A percentile compares a stretch with the other conserved stretches of the same genome.
These are phyloP conservation scores for Poeciliopsis infans DNA, from an alignment of 2,797 vertebrate species.

Conservation along the genomic window DNA sequence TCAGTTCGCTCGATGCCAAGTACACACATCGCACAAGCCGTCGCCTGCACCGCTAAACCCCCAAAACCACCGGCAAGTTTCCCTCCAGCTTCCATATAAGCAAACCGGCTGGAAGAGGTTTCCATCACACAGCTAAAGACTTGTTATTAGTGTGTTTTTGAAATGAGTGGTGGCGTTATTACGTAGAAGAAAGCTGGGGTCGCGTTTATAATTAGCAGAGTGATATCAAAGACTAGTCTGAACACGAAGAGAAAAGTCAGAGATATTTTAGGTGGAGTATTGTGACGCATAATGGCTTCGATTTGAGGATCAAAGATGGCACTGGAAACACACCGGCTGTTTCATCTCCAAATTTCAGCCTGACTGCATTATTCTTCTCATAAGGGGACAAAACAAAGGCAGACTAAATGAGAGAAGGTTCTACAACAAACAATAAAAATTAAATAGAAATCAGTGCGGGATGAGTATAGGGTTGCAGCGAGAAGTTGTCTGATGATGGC, in stretches of 20 bases:
- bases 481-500: neutral
- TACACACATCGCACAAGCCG: conserved; percentile 53
- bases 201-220: conserved; percentile 31
- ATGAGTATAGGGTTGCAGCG: neutral
- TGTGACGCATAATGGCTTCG: conserved; percentile 59
- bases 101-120: conserved; percentile 45
- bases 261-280: conserved; percentile 50
- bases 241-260: conserved; percentile 54
- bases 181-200: conserved; percentile 30
- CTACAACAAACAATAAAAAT: conserved; percentile 26
- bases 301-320: conserved; percentile 71
- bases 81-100: conserved; percentile 50
- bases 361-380: conserved; percentile 48
- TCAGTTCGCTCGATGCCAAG: conserved; percentile 62
- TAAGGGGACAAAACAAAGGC: conserved; percentile 5
- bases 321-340: conserved; percentile 43
- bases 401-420: conserved; percentile 62
- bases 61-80: conserved; percentile 60
- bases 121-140: conserved; percentile 37
- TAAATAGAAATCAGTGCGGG: neutral
- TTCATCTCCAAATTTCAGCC: conserved; percentile 14
- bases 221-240: conserved; percentile 43
- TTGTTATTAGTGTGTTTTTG: conserved; percentile 36
- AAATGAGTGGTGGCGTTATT: conserved; percentile 35
- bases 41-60: conserved; percentile 51